Base-by-base conservation (phyloP, 2,888 invertebrate species). In the Hydrotaea diabolus region DNA sequence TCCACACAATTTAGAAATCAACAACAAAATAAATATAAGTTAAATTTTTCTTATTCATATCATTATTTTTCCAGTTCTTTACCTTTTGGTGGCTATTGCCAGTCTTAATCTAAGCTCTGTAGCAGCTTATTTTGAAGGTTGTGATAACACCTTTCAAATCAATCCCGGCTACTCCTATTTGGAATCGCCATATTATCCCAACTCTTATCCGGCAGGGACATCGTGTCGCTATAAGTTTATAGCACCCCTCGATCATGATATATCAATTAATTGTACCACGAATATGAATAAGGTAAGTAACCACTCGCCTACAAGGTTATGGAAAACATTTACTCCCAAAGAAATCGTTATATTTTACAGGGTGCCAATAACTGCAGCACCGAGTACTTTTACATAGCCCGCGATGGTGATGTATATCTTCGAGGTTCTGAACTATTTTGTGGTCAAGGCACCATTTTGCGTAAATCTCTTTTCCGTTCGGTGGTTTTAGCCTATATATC, bases 201-300 rank as follows among this genome's bases (percentile, higher is more conserved):
- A 53, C 0, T 82, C 77, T 11, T 92, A 92, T 87, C 89, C 89
- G 4, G 23, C 89, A 0, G 84, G 89, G 36, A 86, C 90, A 0
- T 91, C 92, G 17, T 92, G 92, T 78, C 91, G 91, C 15, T 92
- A 92, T 80, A 87, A 81, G n/a, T 85, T 92, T 43, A 82, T 77
- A 1, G 92, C 91, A 0, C 92, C 92, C 0, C 0, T 82, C 15
- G 90, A 91, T 81, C 85, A 90, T 74, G 83, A 87, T 26, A 90
- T 92, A 36, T 66, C 82, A 46, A 71, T 87, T 0, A 86, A 89
- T 7, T 92, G 92, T 81, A 85, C 73, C 11, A 80, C 92, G 0
- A 64, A 31, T 3, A 43, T 91, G 43, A 88, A 88, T 23, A 88
- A 88, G 89, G 92, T 92, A 86, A 83, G 86, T 1, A 13, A n/a